Conservation (phyloP, 64 coral and sea anemone species). For the Montipora cactus region DNA sequence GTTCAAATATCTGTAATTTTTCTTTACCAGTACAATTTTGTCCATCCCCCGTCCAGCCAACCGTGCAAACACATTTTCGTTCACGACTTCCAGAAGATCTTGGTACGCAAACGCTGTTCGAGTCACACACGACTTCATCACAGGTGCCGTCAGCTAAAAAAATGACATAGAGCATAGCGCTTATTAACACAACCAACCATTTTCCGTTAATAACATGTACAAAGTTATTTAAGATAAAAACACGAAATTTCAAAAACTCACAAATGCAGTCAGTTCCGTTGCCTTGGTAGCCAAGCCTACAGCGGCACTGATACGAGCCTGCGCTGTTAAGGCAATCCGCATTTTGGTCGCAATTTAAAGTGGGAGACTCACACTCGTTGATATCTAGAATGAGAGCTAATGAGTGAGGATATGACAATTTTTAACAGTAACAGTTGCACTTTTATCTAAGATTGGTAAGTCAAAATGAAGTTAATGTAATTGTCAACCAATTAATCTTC, state of each 20-base stretch:
- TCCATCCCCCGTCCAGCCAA: slow-evolving; percentile 63
- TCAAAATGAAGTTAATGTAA: too few species aligned
- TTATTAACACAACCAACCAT: too few species aligned
- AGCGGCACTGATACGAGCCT: slow-evolving; percentile 78
- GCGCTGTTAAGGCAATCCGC: slow-evolving; percentile 77
- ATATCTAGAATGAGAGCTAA: slow-evolving; percentile 46
- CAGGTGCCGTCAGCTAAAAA: slow-evolving; percentile 68
- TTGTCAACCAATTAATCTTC: too few species aligned
- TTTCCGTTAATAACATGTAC: too few species aligned
- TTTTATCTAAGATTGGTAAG: too few species aligned
- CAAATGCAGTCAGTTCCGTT: slow-evolving; percentile 71
- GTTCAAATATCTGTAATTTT: too few species aligned
- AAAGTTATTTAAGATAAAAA: too few species aligned
- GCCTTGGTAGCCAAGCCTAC: slow-evolving; percentile 79
- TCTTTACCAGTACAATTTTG: slow-evolving; percentile 19
- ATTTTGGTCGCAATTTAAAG: slow-evolving; percentile 61
- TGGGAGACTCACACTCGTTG: slow-evolving; percentile 61
- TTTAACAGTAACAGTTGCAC: too few species aligned
- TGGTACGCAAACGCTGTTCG: slow-evolving; percentile 51
- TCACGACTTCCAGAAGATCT: background rate
- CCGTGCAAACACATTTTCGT: slow-evolving; percentile 37
- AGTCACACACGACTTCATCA: slow-evolving; percentile 45
- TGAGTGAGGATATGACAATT: too few species aligned
- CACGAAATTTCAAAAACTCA: slow-evolving; percentile 24
- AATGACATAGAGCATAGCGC: too few species aligned